Evolutionary conservation across 2,888 invertebrate genomes (phyloP).

Genomic region (Allacma fusca): DNA sequence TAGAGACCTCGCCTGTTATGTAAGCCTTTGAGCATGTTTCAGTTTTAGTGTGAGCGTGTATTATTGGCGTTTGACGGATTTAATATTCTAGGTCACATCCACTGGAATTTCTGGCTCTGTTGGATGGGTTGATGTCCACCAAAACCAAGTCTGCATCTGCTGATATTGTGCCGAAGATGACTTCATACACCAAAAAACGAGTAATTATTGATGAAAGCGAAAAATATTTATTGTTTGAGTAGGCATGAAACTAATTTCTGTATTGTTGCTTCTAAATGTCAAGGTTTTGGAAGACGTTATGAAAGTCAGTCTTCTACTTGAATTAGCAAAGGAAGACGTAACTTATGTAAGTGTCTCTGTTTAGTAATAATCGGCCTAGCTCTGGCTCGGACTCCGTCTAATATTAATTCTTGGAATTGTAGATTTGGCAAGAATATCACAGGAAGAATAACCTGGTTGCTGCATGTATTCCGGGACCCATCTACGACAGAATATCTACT

Average conservation of each 20-base stretch:
- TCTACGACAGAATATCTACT: slow-evolving; percentile 70
- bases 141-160: slow-evolving; percentile 51
- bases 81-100: slow-evolving; percentile 28
- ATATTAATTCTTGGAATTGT: slow-evolving; percentile 46
- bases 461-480: slow-evolving; percentile 73
- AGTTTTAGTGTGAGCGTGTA: no score
- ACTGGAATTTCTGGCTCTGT: slow-evolving; percentile 66
- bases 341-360: slow-evolving; percentile 63
- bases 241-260: no score
- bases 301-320: slow-evolving; percentile 77
- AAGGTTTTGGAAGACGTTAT: slow-evolving; percentile 74
- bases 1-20: no score
- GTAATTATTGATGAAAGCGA: slow-evolving; percentile 28
- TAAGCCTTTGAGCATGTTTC: no score
- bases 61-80: no score
- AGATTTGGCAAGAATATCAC: slow-evolving; percentile 84
- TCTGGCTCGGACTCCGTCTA: no score
- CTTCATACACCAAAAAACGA: slow-evolving; percentile 50
- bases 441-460: slow-evolving; percentile 78
- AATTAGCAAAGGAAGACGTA: slow-evolving; percentile 77
- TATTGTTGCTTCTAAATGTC: no score
- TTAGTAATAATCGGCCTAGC: no score
- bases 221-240: no score
- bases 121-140: slow-evolving; percentile 68
- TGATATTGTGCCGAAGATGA: slow-evolving; percentile 64